Conservation (phyloP, 2,113 vertebrate species). For the Ictalurus furcatus region DNA sequence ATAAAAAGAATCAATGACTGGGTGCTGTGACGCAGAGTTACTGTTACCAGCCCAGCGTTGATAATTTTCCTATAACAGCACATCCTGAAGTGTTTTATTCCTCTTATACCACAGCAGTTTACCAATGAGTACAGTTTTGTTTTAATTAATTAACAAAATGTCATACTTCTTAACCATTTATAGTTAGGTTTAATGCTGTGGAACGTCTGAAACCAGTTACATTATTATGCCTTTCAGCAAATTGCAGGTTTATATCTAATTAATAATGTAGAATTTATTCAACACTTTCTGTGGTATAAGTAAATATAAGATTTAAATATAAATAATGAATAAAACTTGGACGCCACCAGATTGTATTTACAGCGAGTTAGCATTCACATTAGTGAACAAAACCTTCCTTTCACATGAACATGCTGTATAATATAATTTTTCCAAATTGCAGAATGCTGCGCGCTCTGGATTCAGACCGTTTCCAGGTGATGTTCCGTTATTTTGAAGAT, state of each 20-base stretch:
- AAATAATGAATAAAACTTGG: neutral
- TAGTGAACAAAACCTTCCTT: neutral
- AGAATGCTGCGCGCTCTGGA: slow-evolving; percentile 90
- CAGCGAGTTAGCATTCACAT: neutral
- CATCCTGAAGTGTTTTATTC: neutral
- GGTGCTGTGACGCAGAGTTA: neutral
- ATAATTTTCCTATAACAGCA: neutral
- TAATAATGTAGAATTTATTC: neutral
- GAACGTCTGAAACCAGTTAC: neutral
- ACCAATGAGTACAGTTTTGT: neutral
- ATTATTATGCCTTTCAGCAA: neutral
- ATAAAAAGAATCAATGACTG: neutral
- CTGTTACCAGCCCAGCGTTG: neutral
- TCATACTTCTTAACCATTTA: neutral
- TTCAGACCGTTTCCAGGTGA: slow-evolving; percentile 95
- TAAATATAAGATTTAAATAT: neutral
- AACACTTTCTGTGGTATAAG: neutral
- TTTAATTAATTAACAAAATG: neutral
- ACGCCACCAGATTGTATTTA: neutral
- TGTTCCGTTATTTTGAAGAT: slow-evolving; percentile 98
- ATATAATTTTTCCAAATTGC: neutral
- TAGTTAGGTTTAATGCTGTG: neutral
- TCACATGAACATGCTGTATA: neutral
- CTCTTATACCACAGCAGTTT: neutral
- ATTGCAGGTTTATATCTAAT: neutral